Evolutionary conservation across 2,113 vertebrate species (phyloP).

Genomic region (Myiopsitta monachus): DNA sequence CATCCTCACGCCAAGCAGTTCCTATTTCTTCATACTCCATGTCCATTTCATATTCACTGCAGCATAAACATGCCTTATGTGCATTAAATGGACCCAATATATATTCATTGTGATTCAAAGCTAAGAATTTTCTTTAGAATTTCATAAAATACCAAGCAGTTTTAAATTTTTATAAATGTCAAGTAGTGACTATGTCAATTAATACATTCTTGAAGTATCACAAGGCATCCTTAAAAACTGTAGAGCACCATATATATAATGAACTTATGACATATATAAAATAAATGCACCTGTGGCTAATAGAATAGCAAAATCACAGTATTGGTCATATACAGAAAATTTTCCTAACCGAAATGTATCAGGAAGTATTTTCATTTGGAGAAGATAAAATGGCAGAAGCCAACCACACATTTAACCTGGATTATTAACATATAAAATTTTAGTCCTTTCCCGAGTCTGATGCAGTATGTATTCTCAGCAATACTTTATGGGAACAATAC

Average conservation of each 20-base stretch:
- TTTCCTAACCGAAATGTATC: neutral
- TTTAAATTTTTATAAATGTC: neutral
- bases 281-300: neutral
- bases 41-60: neutral
- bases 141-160: neutral
- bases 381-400: neutral
- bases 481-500: neutral
- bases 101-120: neutral
- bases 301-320: neutral
- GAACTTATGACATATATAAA: neutral
- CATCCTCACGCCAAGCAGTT: neutral
- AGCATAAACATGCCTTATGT: neutral
- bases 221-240: neutral
- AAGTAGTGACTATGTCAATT: neutral
- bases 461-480: rapidly evolving
- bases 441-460: neutral
- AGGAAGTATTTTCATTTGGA: neutral
- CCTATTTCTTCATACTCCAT: neutral
- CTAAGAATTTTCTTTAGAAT: neutral
- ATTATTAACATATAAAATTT: neutral
- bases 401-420: neutral
- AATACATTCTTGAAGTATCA: neutral
- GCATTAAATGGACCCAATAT: neutral
- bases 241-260: neutral
- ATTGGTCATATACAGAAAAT: neutral